Percentiles rank a stretch among this genome's conserved stretches.
Conservation (phyloP, 2,888 invertebrate genomes). For the Phengaris alcon region DNA sequence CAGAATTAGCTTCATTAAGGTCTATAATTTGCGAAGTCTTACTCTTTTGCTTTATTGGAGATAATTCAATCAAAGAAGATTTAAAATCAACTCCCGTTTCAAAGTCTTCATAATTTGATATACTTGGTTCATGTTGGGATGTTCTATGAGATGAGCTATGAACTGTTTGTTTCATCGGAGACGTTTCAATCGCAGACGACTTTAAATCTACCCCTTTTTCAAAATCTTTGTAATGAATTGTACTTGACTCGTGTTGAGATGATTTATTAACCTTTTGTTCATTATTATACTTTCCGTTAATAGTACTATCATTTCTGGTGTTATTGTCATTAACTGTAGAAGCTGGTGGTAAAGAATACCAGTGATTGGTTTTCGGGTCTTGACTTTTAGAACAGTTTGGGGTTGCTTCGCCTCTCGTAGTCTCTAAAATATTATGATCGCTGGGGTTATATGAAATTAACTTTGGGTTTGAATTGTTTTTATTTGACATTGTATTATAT, state of each 20-base stretch:
- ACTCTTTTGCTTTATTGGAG: not conserved
- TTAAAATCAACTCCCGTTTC: constrained; percentile 7
- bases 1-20: not conserved
- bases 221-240: constrained; percentile 4
- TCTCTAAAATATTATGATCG: not conserved
- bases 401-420: not conserved
- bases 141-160: not conserved
- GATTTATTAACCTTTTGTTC: not conserved
- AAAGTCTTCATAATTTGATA: constrained; percentile 4
- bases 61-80: not conserved
- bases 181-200: not conserved
- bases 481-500: not conserved
- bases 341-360: constrained; percentile 8
- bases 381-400: not conserved
- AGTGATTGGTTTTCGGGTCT: not conserved
- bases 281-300: not conserved
- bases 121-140: not conserved
- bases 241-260: not conserved
- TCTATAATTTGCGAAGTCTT: not conserved
- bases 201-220: constrained; percentile 4
- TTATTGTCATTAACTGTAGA: not conserved
- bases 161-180: not conserved
- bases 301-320: not conserved
- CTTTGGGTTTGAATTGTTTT: not conserved
- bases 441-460: not conserved